These are phyloP conservation scores for Theocolax elegans DNA, from an alignment of 1,140 invertebrate species.

Conservation along the genomic window DNA sequence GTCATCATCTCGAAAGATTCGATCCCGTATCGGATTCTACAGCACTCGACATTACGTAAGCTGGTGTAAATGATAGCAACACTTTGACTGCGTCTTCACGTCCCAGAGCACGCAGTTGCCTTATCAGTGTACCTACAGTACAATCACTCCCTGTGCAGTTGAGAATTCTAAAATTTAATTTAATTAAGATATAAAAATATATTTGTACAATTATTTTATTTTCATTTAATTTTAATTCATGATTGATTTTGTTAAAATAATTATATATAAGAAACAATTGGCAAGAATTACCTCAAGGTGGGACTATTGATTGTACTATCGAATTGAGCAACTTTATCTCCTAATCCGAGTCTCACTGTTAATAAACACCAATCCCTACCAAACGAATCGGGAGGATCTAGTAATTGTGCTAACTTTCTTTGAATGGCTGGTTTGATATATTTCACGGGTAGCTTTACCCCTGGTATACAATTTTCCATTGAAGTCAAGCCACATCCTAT, in stretches of 20 bases:
- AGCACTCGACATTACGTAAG: constrained; percentile 57
- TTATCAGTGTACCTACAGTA: constrained; percentile 58
- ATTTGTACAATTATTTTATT: not conserved
- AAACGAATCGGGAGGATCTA: constrained; percentile 83
- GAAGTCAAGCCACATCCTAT: constrained; percentile 73
- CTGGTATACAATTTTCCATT: constrained; percentile 61
- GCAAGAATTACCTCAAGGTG: constrained; percentile 56
- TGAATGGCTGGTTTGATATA: constrained; percentile 65
- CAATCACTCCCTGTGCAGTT: constrained; percentile 58
- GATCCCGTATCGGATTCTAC: constrained; percentile 64
- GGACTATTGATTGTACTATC: constrained; percentile 63
- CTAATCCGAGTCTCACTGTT: constrained; percentile 77
- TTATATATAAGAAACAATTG: not conserved
- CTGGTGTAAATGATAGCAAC: constrained; percentile 60
- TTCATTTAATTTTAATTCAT: too few relatives aligned
- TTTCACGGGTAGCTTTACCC: constrained; percentile 58
- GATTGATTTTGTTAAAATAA: too few relatives aligned
- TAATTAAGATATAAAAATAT: not conserved
- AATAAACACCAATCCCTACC: constrained; percentile 87
- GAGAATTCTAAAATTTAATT: constrained; percentile 52
- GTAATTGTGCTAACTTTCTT: constrained; percentile 70
- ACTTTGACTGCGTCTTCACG: constrained; percentile 62
- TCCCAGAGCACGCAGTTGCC: constrained; percentile 60
- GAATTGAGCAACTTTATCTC: constrained; percentile 62
- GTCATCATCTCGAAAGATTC: constrained; percentile 66